Evolutionary conservation across 2,888 invertebrate genomes (phyloP).

Genomic region (Philonicus albiceps): DNA sequence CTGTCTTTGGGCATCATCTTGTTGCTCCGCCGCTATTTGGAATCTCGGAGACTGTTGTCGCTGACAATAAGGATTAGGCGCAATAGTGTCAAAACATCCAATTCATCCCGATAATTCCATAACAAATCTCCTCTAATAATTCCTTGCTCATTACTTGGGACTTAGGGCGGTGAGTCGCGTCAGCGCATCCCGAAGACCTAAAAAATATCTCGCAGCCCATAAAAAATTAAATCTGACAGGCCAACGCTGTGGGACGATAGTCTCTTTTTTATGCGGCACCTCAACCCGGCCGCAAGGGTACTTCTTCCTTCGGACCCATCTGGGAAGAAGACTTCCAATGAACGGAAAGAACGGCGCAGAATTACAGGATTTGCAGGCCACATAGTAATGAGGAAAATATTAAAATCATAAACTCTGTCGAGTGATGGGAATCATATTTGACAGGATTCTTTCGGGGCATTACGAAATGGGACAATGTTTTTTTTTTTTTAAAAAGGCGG

Average conservation of each 20-base stretch:
- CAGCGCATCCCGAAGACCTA: slow-evolving; percentile 1
- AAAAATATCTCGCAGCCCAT: slow-evolving; percentile 12
- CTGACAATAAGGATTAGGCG: slow-evolving; percentile 25
- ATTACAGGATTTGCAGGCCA: background rate
- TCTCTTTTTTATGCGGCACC: background rate
- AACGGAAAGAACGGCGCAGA: background rate
- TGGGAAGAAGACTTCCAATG: background rate
- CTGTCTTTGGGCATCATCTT: background rate
- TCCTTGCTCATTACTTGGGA: slow-evolving; percentile 17
- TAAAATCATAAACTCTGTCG: background rate
- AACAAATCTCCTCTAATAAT: slow-evolving; percentile 36
- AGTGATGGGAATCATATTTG: background rate
- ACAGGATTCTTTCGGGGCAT: background rate
- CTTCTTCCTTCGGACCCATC: background rate
- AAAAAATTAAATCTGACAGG: slow-evolving; percentile 2
- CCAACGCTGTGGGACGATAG: slow-evolving; percentile 5
- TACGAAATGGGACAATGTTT: background rate
- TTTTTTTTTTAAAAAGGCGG: background rate
- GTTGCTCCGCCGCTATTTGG: background rate
- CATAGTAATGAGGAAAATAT: slow-evolving; percentile 8
- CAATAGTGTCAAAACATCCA: slow-evolving; percentile 34
- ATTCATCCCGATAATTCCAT: slow-evolving; percentile 25
- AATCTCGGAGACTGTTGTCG: background rate
- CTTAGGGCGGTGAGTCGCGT: slow-evolving; percentile 5
- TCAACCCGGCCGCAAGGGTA: background rate